phyloP scores from a whole-genome alignment of 2,113 vertebrate genomes.

The Protomyctophum bolini region DNA sequence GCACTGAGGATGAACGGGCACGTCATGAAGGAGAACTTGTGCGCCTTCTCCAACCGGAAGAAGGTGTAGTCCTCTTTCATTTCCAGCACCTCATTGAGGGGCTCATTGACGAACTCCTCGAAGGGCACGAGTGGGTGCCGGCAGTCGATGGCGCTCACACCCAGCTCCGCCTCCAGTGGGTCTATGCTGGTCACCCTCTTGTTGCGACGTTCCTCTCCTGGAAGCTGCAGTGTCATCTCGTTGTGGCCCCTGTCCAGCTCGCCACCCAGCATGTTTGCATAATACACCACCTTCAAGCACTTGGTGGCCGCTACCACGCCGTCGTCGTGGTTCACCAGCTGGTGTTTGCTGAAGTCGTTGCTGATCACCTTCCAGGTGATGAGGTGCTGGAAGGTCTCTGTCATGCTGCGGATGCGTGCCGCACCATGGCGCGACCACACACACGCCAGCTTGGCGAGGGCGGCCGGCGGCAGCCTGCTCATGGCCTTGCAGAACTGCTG shows the following conservation, averaged over 20 bases:
- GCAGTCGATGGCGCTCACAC: slow-evolving; percentile 94
- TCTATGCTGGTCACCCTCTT: slow-evolving; percentile 97
- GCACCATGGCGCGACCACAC: slow-evolving; percentile 92
- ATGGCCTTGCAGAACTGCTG: slow-evolving; percentile 98
- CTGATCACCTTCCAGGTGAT: slow-evolving; percentile 98
- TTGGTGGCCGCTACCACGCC: slow-evolving; percentile 94
- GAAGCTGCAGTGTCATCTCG: slow-evolving; percentile 92
- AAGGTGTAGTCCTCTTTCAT: slow-evolving; percentile 99
- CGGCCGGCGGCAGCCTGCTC: slow-evolving; percentile 95
- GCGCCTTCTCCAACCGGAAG: slow-evolving; percentile 98
- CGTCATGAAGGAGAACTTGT: slow-evolving; percentile 99
- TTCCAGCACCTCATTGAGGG: slow-evolving; percentile 97
- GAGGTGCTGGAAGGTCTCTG: slow-evolving; percentile 99
- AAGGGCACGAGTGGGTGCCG: slow-evolving; percentile 93
- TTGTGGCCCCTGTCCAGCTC: slow-evolving; percentile 93
- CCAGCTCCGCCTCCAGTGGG: slow-evolving; percentile 94
- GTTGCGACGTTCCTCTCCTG: slow-evolving; percentile 94
- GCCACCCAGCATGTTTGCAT: slow-evolving; percentile 96
- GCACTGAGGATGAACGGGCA: slow-evolving; percentile 98
- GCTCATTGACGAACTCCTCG: slow-evolving; percentile 98
- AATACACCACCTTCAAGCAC: slow-evolving; percentile 99
- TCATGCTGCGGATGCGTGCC: slow-evolving; percentile 93
- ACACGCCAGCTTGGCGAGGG: slow-evolving; percentile 90
- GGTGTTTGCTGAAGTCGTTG: slow-evolving; percentile 96
- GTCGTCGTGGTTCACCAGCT: slow-evolving; percentile 96